Percentiles rank a stretch among this genome's conserved stretches.
Conservation (phyloP, 2,888 invertebrate species). For the Andrena dorsata region DNA sequence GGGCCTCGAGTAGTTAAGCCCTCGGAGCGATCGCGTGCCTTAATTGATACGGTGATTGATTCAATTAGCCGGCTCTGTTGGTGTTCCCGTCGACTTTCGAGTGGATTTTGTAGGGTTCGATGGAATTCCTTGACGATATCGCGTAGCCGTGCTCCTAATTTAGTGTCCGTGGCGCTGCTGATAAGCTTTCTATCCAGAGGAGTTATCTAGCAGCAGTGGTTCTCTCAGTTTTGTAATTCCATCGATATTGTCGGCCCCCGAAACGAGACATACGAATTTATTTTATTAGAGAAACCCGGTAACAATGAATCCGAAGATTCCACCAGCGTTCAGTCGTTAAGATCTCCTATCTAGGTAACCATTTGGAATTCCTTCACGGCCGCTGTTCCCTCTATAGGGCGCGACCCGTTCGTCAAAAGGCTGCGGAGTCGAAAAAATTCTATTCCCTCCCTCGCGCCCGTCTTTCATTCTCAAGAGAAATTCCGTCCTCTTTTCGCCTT, state of each 20-base stretch:
- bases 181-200: background rate
- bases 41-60: constrained; percentile 25
- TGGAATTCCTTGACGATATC: constrained; percentile 7
- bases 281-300: background rate
- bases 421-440: constrained; percentile 11
- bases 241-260: background rate
- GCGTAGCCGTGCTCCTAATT: constrained; percentile 9
- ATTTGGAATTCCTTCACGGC: constrained; percentile 16
- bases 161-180: background rate
- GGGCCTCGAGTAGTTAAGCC: background rate
- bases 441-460: background rate
- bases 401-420: background rate
- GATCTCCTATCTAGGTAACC: constrained; percentile 23
- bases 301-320: background rate
- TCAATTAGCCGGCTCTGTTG: background rate
- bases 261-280: background rate
- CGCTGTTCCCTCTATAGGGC: background rate
- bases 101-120: background rate
- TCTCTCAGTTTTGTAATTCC: background rate
- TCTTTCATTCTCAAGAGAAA: constrained; percentile 12
- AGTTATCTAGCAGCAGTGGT: background rate
- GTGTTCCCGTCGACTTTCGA: background rate
- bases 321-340: constrained; percentile 17
- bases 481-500: constrained; percentile 29
- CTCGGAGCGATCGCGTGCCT: background rate